Percentiles rank a stretch among this genome's conserved stretches.
phyloP scores from a whole-genome alignment of 2,113 vertebrate species.

The Tautogolabrus adspersus region DNA sequence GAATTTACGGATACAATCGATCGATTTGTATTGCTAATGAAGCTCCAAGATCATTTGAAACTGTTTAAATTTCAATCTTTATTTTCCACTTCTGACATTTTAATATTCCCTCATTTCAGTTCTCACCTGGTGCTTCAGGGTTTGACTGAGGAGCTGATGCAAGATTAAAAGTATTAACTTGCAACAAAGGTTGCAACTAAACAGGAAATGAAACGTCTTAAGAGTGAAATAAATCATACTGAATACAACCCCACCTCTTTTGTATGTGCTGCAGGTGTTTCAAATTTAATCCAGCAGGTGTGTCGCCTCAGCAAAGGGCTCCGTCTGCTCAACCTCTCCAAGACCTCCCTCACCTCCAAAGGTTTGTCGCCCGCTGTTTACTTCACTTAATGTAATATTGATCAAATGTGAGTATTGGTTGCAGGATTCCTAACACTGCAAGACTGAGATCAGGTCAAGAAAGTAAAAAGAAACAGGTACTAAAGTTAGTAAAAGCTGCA shows the following conservation, averaged over 20 bases:
- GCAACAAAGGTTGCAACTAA: neutral
- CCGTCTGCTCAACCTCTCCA: slow-evolving; percentile 91
- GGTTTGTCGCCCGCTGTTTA: slow-evolving; percentile 72
- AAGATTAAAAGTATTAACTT: neutral
- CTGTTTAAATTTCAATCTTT: too few species aligned
- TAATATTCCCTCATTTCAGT: neutral
- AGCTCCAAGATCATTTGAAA: too few species aligned
- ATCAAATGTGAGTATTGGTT: neutral
- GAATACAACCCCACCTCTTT: neutral
- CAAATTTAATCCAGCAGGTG: slow-evolving; percentile 89
- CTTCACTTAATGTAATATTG: neutral
- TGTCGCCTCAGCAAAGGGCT: slow-evolving; percentile 91
- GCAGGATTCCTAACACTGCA: neutral
- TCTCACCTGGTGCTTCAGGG: too few species aligned
- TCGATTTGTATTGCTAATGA: too few species aligned
- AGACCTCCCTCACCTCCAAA: slow-evolving; percentile 91
- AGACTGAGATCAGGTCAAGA: neutral
- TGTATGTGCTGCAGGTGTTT: slow-evolving; percentile 63
- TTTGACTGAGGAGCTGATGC: too few species aligned
- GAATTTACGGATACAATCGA: too few species aligned
- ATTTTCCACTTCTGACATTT: neutral
- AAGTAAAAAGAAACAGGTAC: neutral
- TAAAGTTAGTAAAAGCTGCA: neutral
- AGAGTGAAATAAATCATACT: neutral
- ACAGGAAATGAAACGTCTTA: neutral